Percentiles rank a stretch among this genome's conserved stretches.
phyloP scores from a whole-genome alignment of 1,140 invertebrate species.

The Drosophila lini region DNA sequence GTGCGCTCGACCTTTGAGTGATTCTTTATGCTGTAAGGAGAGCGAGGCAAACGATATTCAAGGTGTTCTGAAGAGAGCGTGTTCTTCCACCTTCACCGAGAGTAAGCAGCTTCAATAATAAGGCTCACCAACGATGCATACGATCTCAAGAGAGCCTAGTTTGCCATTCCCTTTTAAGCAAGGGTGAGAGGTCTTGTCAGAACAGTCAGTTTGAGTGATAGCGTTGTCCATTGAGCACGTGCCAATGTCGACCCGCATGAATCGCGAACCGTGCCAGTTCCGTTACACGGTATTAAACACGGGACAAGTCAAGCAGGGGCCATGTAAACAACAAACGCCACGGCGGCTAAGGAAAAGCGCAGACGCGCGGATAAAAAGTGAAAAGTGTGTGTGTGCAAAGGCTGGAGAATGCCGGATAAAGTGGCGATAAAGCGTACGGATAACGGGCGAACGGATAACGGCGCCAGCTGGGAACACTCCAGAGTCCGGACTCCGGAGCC shows the following conservation, averaged over 20 bases:
- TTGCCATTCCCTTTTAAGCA: too few relatives aligned
- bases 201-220: too few relatives aligned
- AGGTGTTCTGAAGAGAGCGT: too few relatives aligned
- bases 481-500: slow-evolving; percentile 3
- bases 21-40: too few relatives aligned
- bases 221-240: background rate
- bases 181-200: too few relatives aligned
- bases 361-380: slow-evolving; percentile 63
- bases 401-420: slow-evolving; percentile 38
- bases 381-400: background rate
- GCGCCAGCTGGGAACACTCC: slow-evolving; percentile 57
- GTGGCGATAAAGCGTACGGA: slow-evolving; percentile 26
- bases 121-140: too few relatives aligned
- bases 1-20: too few relatives aligned
- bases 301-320: slow-evolving; percentile 33
- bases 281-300: background rate
- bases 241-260: background rate
- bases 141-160: too few relatives aligned
- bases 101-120: too few relatives aligned
- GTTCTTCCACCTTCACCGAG: too few relatives aligned
- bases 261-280: background rate
- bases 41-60: too few relatives aligned
- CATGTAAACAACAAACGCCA: slow-evolving; percentile 53
- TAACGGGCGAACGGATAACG: slow-evolving; percentile 37
- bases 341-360: slow-evolving; percentile 26